These are phyloP conservation scores for Drosophila maculinotata DNA, from an alignment of 2,888 invertebrate species.

Conservation along the genomic window DNA sequence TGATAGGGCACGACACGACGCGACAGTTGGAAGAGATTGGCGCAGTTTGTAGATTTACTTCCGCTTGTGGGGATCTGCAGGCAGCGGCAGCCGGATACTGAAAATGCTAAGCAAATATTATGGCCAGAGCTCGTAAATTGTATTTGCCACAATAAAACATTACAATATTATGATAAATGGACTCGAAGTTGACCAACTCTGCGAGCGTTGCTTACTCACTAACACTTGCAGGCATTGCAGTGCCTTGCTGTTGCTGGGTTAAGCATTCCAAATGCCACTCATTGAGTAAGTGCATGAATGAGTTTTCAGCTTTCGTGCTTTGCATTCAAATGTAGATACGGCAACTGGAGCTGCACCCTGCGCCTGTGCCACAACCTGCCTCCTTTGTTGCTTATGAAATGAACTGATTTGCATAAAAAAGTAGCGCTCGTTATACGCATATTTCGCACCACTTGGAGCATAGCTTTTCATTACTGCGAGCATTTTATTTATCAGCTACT, in stretches of 20 bases:
- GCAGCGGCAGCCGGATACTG: background rate
- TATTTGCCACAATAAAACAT: slow-evolving; percentile 35
- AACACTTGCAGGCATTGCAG: slow-evolving; percentile 1
- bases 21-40: slow-evolving; percentile 5
- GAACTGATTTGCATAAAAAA: slow-evolving; percentile 67
- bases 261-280: slow-evolving; percentile 41
- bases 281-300: slow-evolving; percentile 63
- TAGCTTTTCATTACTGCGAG: slow-evolving; percentile 25
- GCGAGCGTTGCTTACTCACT: slow-evolving; percentile 1
- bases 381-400: slow-evolving; percentile 63
- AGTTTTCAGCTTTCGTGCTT: slow-evolving; percentile 58
- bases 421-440: slow-evolving; percentile 68
- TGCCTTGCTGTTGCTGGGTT: background rate
- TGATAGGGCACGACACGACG: slow-evolving; percentile 66
- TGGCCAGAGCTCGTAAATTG: slow-evolving; percentile 31
- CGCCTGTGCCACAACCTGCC: slow-evolving; percentile 34
- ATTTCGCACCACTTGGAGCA: slow-evolving; percentile 59
- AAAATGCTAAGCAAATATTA: slow-evolving; percentile 25
- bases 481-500: slow-evolving; percentile 56
- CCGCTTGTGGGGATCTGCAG: slow-evolving; percentile 4
- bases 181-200: slow-evolving; percentile 37
- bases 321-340: slow-evolving; percentile 52
- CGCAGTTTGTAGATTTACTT: slow-evolving; percentile 19
- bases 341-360: slow-evolving; percentile 13
- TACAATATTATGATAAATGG: slow-evolving; percentile 37